Evolutionary conservation across 2,888 invertebrate genomes (phyloP), one percentile per base, ranked within the genome.

Genomic region (Nomada ferruginata): DNA sequence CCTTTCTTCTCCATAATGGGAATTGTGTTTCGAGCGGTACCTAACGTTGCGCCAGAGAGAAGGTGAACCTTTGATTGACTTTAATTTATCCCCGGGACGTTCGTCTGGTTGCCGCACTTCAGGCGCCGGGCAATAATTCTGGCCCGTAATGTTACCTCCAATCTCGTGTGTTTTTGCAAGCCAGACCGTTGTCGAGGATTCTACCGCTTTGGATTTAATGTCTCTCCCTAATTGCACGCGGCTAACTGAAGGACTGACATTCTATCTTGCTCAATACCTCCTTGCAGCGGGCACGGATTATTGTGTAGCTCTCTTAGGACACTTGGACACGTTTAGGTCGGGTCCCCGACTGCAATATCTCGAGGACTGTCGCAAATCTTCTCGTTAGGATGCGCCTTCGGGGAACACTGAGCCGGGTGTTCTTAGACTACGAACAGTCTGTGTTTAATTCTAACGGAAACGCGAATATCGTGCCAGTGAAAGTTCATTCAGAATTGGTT

Each of bases 181-280:
- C 4, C 15, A 29, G 23, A 59, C 66, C 61, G 76, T 79, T 80
- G 68, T 75, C 73, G 55, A 82, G 68, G 87, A 50, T 69, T 73
- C 74, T 44, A 77, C 64, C 83, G 82, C 83, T 78, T 72, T 61
- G 72, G 75, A 84, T 86, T 84, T 88, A 91, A 90, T 84, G 88
- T 89, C 87, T 88, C 86, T 88, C 86, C 87, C 86, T 91, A 91
- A 91, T 91, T 90, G 85, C 85, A 55, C 82, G 60, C 57, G 42
- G 36, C 60, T 60, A 64, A 13, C 55, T 63, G 73, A 66, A 57
- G 63, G 15, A 53, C 36, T 7, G 76, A 20, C 65, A 61, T 76
- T 71, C 23, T 26, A 47, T 47, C 61, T 26, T 63, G 53, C 57
- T 66, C 29, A 52, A 65, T 50, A 42, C 44, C 74, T 79, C 83